These are phyloP conservation scores for Hippocampus zosterae DNA, from an alignment of 2,113 vertebrate species.

Conservation along the genomic window DNA sequence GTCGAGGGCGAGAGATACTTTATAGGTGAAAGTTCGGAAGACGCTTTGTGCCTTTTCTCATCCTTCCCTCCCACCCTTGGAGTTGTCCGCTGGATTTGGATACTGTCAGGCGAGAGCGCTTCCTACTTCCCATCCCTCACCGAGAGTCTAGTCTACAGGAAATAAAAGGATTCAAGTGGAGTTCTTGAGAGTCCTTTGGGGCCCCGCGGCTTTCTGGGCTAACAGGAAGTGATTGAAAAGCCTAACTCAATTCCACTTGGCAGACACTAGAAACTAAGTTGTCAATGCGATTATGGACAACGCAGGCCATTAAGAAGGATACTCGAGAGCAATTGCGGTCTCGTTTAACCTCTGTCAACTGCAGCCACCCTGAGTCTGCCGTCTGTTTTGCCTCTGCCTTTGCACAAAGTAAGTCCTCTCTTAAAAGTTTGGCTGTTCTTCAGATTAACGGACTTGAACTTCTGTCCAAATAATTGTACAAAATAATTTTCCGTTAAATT, in stretches of 20 bases:
- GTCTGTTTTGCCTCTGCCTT: not conserved
- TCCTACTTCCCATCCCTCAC: constrained; percentile 29
- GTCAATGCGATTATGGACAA: constrained; percentile 40
- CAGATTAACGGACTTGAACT: constrained; percentile 2
- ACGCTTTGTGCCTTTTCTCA: constrained; percentile 24
- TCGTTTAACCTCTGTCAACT: constrained; percentile 8
- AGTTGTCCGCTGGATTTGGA: constrained; percentile 44
- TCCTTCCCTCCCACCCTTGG: constrained; percentile 20
- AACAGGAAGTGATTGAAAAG: constrained; percentile 55
- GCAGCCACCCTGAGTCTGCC: not conserved
- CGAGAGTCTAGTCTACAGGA: constrained; percentile 59
- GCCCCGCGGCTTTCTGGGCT: constrained; percentile 50
- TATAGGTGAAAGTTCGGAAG: constrained; percentile 47
- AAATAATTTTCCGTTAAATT: not conserved
- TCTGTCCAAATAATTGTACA: not conserved
- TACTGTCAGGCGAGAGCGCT: constrained; percentile 39
- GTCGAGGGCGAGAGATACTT: constrained; percentile 30
- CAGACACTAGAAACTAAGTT: constrained; percentile 39
- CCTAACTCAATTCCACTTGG: constrained; percentile 27
- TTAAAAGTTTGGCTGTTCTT: not conserved
- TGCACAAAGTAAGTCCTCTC: not conserved
- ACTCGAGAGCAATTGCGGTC: constrained; percentile 12
- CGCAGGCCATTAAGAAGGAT: constrained; percentile 19
- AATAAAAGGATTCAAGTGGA: constrained; percentile 58
- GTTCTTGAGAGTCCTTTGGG: constrained; percentile 46